These are phyloP conservation scores for Pachydiplax longipennis DNA, from an alignment of 2,888 invertebrate species.

Conservation along the genomic window DNA sequence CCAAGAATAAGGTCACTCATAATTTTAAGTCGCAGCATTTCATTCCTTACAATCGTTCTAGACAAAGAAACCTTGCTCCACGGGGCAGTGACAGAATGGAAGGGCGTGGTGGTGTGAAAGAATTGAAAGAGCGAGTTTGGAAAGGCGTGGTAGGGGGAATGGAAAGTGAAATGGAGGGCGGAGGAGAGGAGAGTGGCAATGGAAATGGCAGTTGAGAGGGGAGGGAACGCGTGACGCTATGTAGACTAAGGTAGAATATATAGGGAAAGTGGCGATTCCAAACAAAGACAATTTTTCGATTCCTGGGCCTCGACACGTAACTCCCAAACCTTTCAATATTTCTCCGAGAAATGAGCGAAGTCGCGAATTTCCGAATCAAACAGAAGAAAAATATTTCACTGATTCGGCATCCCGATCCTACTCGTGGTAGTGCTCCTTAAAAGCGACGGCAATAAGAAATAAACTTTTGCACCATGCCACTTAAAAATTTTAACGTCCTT, in stretches of 20 bases:
- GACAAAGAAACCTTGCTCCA: constrained; percentile 3
- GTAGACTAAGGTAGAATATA: not conserved
- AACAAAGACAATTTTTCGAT: too few species aligned
- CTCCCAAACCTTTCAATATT: too few species aligned
- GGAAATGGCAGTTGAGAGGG: not conserved
- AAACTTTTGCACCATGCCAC: constrained; percentile 8
- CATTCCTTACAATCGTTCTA: not conserved
- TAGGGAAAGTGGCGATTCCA: not conserved
- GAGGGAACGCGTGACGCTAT: not conserved
- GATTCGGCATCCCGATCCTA: not conserved
- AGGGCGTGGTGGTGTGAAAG: constrained; percentile 22
- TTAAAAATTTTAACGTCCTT: not conserved
- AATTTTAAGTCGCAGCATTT: not conserved
- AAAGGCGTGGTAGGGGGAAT: not conserved
- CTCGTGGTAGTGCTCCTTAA: not conserved
- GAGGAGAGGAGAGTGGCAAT: not conserved
- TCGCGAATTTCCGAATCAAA: not conserved
- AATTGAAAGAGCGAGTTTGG: constrained; percentile 11
- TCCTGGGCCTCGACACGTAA: too few species aligned
- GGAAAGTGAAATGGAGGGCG: not conserved
- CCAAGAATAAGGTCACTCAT: not conserved
- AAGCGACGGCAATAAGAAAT: not conserved
- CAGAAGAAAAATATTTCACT: too few species aligned
- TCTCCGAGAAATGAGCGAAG: not conserved
- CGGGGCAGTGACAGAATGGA: constrained; percentile 16